Base-by-base conservation (phyloP, 2,113 vertebrate genomes). In the Aphelocoma coerulescens region DNA sequence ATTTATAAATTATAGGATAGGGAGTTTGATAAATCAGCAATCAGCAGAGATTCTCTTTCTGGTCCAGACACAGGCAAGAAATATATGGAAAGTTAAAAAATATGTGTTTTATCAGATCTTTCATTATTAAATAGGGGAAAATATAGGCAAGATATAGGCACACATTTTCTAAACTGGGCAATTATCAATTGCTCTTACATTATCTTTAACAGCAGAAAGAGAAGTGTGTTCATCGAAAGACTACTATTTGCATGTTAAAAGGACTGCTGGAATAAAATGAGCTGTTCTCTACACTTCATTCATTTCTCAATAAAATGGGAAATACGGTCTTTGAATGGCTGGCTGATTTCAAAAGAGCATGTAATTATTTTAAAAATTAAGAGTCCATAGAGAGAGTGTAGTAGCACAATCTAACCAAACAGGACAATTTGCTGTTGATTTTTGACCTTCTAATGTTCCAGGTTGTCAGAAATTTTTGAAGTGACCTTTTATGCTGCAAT, bases 381-480 rank as follows among this genome's bases (percentile, higher is more conserved):
- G 68, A 73, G 28, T n/a, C 39, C 72, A 55, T 23, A 73, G 27
- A 89, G 55, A 75, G 82, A 65, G 59, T 75, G 55, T 81, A 87
- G 89, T 67, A 79, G 82, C 73, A 84, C 59, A 24, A 8, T 84
- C 68, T 89, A 88, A 69, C 63, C 68, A 91, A 67, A 95, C 13
- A 93, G 83, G 80, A 95, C 63, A 97, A 90, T 58, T 26, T 55
- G 30, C 28, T 88, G 93, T 75, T 96, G 92, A 94, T 94, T 96
- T 97, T 89, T 97, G 94, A 97, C 96, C 89, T 97, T 96, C 92
- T 95, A 75, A 94, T 82, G 17, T 92, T 93, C 46, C 93, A 88
- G 74, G 85, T 57, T 96, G 90, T 94, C 97, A 97, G 68, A 96
- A 92, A 93, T 92, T 84, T 94, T 91, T 22, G 15, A 97, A 96